A percentile compares a stretch with the other conserved stretches of the same genome.
Conservation (phyloP, 2,888 invertebrate genomes). For the Rapana venosa region DNA sequence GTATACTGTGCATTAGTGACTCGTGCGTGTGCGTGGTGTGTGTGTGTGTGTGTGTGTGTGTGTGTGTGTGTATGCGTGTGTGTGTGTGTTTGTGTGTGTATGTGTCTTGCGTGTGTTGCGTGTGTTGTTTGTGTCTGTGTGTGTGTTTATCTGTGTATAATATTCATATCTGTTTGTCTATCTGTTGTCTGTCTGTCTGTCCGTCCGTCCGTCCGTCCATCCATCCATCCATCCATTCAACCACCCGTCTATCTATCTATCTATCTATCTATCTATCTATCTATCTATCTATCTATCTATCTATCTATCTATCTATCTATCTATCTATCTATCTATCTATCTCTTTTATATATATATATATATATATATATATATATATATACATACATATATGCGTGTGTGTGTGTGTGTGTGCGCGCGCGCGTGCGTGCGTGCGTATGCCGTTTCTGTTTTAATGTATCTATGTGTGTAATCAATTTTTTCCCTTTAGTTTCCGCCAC, state of each 20-base stretch:
- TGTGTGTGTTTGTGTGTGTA: background rate
- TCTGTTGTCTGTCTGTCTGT: background rate
- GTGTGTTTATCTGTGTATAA: background rate
- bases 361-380: background rate
- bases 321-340: background rate
- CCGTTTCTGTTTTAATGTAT: too few species aligned
- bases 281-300: too few species aligned
- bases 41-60: conserved; percentile 1
- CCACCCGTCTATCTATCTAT: background rate
- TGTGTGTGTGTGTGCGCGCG: conserved; percentile 3
- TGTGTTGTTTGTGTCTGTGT: background rate
- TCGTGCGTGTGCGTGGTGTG: too few species aligned
- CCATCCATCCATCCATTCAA: background rate
- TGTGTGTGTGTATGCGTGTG: background rate
- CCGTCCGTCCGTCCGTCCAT: background rate
- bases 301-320: too few species aligned
- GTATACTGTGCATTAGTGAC: too few species aligned
- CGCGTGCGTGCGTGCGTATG: background rate
- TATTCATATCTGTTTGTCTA: background rate
- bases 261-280: too few species aligned
- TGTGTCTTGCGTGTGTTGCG: background rate
- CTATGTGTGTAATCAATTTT: too few species aligned
- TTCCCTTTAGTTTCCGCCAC: too few species aligned
- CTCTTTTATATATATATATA: background rate
- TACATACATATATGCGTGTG: background rate